phyloP scores from a whole-genome alignment of 1,140 invertebrate genomes.

The Zaprionus capensis region DNA sequence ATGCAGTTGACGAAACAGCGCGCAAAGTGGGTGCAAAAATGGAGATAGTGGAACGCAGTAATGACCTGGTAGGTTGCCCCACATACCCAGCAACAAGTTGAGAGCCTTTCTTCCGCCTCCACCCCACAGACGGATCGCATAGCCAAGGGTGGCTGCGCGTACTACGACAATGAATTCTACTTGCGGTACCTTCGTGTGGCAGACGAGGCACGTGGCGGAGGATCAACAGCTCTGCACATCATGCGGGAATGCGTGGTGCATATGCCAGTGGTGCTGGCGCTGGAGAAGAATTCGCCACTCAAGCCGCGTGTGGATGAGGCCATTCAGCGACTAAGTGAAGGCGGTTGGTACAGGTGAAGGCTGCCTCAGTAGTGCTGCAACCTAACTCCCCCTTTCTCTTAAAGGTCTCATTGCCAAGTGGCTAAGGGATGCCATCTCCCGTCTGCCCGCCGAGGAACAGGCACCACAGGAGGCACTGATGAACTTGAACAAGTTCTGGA shows the following conservation, averaged over 20 bases:
- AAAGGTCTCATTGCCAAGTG: constrained; percentile 89
- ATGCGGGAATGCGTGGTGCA: constrained; percentile 92
- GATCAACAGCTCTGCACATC: constrained; percentile 89
- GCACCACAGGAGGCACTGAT: constrained; percentile 87
- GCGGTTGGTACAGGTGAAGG: constrained; percentile 84
- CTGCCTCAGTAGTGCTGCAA: background rate
- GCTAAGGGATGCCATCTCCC: constrained; percentile 89
- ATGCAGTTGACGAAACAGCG: constrained; percentile 87
- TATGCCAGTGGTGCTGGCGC: constrained; percentile 91
- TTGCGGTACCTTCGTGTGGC: constrained; percentile 87
- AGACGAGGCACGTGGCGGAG: constrained; percentile 84
- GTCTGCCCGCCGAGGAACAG: constrained; percentile 84
- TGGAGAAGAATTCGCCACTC: constrained; percentile 92
- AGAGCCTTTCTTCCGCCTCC: background rate
- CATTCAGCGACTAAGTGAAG: constrained; percentile 88
- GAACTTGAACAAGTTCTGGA: constrained; percentile 90
- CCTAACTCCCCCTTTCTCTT: background rate
- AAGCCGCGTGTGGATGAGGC: constrained; percentile 89
- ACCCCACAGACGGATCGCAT: constrained; percentile 85
- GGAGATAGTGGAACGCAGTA: constrained; percentile 86
- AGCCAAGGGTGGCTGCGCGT: constrained; percentile 89
- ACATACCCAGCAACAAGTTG: background rate
- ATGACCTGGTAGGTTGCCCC: constrained; percentile 85
- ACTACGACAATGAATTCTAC: constrained; percentile 92
- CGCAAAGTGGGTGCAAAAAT: constrained; percentile 89